Conservation (phyloP, 2,113 vertebrate genomes). For the Anoplopoma fimbria region DNA sequence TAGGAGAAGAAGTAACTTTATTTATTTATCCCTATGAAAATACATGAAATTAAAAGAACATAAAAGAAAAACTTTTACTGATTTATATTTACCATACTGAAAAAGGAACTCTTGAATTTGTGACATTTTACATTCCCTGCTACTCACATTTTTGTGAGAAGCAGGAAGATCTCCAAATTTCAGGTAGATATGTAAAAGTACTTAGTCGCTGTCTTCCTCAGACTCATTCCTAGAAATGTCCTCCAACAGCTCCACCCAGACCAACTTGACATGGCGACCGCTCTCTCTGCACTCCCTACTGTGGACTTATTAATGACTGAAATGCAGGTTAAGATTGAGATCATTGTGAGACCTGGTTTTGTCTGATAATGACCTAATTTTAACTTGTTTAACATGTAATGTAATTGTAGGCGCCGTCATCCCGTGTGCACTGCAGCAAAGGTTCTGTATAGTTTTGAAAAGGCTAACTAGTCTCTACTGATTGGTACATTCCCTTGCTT, state of each 20-base stretch:
- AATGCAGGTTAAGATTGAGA: too few species aligned
- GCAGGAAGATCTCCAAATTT: too few species aligned
- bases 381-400: too few species aligned
- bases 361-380: too few species aligned
- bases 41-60: not conserved
- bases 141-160: too few species aligned
- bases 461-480: not conserved
- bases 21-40: not conserved
- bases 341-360: not conserved
- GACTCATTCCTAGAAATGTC: too few species aligned
- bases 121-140: not conserved
- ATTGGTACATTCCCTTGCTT: not conserved
- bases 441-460: not conserved
- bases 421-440: not conserved
- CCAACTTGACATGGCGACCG: too few species aligned
- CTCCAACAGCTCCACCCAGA: not conserved
- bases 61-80: not conserved
- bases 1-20: not conserved
- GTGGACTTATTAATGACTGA: too few species aligned
- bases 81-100: not conserved
- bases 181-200: not conserved
- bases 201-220: not conserved
- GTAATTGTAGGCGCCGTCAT: not conserved
- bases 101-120: too few species aligned
- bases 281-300: too few species aligned